phyloP scores from a whole-genome alignment of 2,888 invertebrate species.

The Dicroscelio sp. region DNA sequence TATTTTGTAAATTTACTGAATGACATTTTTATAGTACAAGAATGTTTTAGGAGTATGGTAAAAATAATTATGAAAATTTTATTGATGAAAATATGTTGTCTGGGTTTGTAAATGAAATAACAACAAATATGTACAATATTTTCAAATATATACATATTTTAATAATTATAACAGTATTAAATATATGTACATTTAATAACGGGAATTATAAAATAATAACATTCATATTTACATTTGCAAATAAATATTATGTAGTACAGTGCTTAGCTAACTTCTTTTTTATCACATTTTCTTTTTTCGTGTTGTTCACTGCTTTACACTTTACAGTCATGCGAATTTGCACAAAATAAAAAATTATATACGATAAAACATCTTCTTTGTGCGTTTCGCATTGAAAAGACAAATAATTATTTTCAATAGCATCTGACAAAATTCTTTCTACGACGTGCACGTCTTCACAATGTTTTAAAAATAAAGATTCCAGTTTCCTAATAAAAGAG shows the following conservation, averaged over 20 bases:
- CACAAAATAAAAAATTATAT: background rate
- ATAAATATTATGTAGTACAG: background rate
- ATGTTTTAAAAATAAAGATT: background rate
- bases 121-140: too few relatives aligned
- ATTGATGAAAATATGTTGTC: too few relatives aligned
- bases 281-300: background rate
- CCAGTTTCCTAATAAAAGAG: background rate
- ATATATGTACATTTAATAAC: too few relatives aligned
- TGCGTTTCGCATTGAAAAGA: background rate
- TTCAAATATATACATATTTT: too few relatives aligned
- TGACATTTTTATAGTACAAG: too few relatives aligned
- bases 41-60: too few relatives aligned
- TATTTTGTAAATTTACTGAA: too few relatives aligned
- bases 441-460: background rate
- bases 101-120: too few relatives aligned
- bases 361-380: background rate
- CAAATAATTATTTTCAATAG: background rate
- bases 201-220: too few relatives aligned
- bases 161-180: too few relatives aligned
- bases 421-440: background rate
- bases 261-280: background rate
- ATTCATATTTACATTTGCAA: too few relatives aligned
- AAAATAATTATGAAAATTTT: too few relatives aligned
- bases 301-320: background rate
- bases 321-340: constrained; percentile 5